A percentile compares a stretch with the other conserved stretches of the same genome.
phyloP scores from a whole-genome alignment of 2,888 invertebrate genomes.

The Platycnemis pennipes region DNA sequence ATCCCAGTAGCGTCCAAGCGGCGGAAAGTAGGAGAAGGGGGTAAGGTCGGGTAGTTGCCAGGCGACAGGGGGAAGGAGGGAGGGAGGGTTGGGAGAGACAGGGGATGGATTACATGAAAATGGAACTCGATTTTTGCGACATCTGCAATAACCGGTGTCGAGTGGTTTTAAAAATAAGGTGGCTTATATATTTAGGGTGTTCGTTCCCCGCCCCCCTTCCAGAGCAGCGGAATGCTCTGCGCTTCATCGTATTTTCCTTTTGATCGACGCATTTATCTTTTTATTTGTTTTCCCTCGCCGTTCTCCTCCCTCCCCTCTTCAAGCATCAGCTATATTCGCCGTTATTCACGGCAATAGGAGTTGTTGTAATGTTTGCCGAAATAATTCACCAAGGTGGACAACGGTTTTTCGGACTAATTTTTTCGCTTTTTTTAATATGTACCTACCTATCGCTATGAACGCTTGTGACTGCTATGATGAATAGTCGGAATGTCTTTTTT shows the following conservation, averaged over 20 bases:
- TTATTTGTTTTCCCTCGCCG: too few relatives aligned
- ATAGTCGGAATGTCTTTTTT: not conserved
- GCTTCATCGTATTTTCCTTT: not conserved
- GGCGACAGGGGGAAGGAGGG: not conserved
- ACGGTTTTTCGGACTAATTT: not conserved
- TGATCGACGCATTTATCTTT: constrained; percentile 9
- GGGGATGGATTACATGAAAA: not conserved
- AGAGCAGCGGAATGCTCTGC: not conserved
- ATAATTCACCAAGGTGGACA: not conserved
- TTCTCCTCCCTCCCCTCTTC: not conserved
- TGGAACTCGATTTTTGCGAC: constrained; percentile 5
- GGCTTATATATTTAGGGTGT: not conserved
- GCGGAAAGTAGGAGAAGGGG: not conserved
- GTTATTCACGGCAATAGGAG: not conserved
- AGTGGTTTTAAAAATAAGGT: constrained; percentile 6
- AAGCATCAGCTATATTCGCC: not conserved
- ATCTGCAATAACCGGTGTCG: constrained; percentile 5
- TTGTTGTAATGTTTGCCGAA: not conserved
- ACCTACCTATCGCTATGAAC: not conserved
- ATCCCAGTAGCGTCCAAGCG: not conserved
- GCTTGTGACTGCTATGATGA: not conserved
- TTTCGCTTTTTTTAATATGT: not conserved
- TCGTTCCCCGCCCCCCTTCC: not conserved
- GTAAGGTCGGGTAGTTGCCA: not conserved
- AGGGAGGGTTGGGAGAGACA: not conserved